Evolutionary conservation across 2,797 vertebrate genomes (phyloP), one percentile per base, ranked within the genome.

Genomic region (Molossus molossus): DNA sequence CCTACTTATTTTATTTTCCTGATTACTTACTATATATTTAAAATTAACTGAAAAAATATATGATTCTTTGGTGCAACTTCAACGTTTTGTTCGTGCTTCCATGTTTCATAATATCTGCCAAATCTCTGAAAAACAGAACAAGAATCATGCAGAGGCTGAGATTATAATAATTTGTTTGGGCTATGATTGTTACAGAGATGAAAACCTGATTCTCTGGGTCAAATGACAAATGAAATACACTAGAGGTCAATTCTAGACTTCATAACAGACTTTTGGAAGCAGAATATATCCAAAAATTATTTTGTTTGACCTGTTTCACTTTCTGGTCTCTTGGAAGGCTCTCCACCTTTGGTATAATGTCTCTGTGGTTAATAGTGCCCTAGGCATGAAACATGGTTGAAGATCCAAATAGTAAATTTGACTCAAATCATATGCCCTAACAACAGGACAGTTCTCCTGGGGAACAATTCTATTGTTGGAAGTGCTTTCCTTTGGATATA

Each of bases 161-260:
- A 95, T 87, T 76, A 91, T 40, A 25, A 96, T 67, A 21, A 97
- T 97, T 96, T 89, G 91, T 93, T 97, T 96, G 92, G 94, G 89
- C 87, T 97, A 75, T 97, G 95, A 95, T 73, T 96, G 96, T 95
- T 97, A 97, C 95, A 95, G 97, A 96, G 92, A 97, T 96, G 91
- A 97, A 97, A 82, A 85, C 67, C 27, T 82, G 96, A 97, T 94
- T 98, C 95, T 95, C 86, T 81, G 97, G 97, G 97, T 98, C 98
- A 98, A 53, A 1, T 97, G 97, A 88, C 95, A 98, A 97, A 94
- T 95, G 97, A 98, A 97, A 96, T 96, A 94, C 29, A 97, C 89
- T 91, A 94, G 92, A 97, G 97, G 96, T 97, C 94, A 97, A 91
- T 90, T 97, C 70, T 62, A 6, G 86, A 95, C 94, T 97, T 92